phyloP scores from a whole-genome alignment of 2,888 invertebrate species.

The Athalia rosae region DNA sequence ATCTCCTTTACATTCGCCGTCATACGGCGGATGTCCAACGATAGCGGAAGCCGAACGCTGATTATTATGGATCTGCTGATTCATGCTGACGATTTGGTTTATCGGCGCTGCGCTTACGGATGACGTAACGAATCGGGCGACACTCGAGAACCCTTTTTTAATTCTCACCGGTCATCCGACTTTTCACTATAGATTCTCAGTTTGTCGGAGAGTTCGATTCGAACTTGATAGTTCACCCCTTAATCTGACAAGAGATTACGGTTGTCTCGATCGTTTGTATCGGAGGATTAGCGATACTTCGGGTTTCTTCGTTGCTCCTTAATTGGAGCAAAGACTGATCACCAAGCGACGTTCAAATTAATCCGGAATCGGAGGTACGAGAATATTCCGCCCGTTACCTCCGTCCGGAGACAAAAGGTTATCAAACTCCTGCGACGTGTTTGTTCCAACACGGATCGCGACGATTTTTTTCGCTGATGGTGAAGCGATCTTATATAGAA shows the following conservation, averaged over 20 bases:
- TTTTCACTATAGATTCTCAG: too few relatives aligned
- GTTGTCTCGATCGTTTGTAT: conserved; percentile 18
- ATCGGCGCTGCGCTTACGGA: conserved; percentile 29
- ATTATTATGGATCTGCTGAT: conserved; percentile 41
- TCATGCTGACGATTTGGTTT: conserved; percentile 28
- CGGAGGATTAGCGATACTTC: conserved; percentile 67
- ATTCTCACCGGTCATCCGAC: background rate
- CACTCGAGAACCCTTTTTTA: conserved; percentile 14
- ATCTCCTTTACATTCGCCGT: conserved; percentile 59
- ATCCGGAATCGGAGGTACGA: conserved; percentile 50
- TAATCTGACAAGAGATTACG: background rate
- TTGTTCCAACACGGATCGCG: conserved; percentile 25
- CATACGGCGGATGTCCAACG: conserved; percentile 54
- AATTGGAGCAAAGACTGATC: conserved; percentile 61
- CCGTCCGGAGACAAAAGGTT: background rate
- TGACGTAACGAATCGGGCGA: background rate
- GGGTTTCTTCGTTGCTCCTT: conserved; percentile 63
- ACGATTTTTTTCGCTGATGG: background rate
- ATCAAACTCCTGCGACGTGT: background rate
- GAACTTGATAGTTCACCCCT: conserved; percentile 37
- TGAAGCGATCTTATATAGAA: background rate
- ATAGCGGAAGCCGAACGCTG: conserved; percentile 46
- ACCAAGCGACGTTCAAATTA: conserved; percentile 55
- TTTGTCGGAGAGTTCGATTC: background rate
- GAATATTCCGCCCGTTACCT: conserved; percentile 2